Evolutionary conservation across 2,797 vertebrate genomes (phyloP).

Genomic region (Clarias laeviceps): DNA sequence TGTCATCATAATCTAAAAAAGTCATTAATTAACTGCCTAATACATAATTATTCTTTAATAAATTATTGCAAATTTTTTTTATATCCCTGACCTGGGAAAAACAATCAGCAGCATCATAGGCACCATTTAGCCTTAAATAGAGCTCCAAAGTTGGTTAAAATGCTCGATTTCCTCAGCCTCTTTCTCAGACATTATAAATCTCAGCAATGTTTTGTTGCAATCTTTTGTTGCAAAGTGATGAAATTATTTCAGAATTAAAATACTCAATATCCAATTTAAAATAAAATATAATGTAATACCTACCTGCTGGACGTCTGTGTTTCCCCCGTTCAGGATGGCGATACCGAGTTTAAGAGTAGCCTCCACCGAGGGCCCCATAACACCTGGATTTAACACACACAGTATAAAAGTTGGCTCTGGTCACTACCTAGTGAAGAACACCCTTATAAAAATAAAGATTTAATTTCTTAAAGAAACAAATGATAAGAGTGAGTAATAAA

Average conservation of each 20-base stretch:
- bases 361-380: slow-evolving; percentile 84
- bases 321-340: slow-evolving; percentile 90
- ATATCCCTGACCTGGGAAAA: not conserved
- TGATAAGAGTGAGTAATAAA: not conserved
- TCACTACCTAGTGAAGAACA: not conserved
- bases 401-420: not conserved
- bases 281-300: not conserved
- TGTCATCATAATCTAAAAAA: not conserved
- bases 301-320: slow-evolving; percentile 92
- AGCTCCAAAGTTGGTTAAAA: not conserved
- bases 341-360: slow-evolving; percentile 91
- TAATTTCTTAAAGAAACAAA: too few relatives aligned
- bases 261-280: not conserved
- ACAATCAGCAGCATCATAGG: not conserved
- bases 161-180: not conserved
- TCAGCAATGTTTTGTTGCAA: not conserved
- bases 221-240: not conserved
- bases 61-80: not conserved
- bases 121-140: not conserved
- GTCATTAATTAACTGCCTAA: not conserved
- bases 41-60: too few relatives aligned
- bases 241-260: not conserved
- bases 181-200: not conserved
- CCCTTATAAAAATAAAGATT: not conserved
- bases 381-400: slow-evolving; percentile 69